These are phyloP conservation scores for Xestoiulus laeticollis DNA, from an alignment of 2,888 invertebrate species.

Conservation along the genomic window DNA sequence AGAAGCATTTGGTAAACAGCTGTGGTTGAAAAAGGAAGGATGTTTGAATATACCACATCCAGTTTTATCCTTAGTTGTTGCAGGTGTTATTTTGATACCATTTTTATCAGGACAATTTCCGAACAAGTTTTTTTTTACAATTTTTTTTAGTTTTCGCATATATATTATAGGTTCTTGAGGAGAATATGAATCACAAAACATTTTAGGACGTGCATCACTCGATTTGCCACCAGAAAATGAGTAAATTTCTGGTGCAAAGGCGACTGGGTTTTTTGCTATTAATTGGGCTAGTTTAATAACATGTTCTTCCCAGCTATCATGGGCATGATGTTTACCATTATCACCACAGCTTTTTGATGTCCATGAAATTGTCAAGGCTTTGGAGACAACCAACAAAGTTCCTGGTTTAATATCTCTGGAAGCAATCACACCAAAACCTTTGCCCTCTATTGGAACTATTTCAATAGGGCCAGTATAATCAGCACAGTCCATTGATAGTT, in stretches of 20 bases:
- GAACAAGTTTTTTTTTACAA: neutral
- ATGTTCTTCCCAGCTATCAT: neutral
- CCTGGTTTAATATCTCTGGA: slow-evolving; percentile 23
- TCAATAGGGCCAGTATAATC: slow-evolving; percentile 8
- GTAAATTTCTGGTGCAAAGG: neutral
- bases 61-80: neutral
- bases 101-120: neutral
- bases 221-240: neutral
- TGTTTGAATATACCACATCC: neutral
- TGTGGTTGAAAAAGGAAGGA: neutral
- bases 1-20: neutral
- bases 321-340: neutral
- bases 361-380: neutral
- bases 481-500: neutral
- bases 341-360: neutral
- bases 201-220: neutral
- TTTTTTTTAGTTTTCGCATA: neutral
- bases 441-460: neutral
- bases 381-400: neutral
- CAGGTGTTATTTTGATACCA: too few species aligned
- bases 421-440: neutral
- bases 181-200: slow-evolving; percentile 25
- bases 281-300: neutral
- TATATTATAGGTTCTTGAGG: neutral
- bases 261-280: neutral